phyloP scores from a whole-genome alignment of 2,797 vertebrate species.

The Malacoctenus gilli region DNA sequence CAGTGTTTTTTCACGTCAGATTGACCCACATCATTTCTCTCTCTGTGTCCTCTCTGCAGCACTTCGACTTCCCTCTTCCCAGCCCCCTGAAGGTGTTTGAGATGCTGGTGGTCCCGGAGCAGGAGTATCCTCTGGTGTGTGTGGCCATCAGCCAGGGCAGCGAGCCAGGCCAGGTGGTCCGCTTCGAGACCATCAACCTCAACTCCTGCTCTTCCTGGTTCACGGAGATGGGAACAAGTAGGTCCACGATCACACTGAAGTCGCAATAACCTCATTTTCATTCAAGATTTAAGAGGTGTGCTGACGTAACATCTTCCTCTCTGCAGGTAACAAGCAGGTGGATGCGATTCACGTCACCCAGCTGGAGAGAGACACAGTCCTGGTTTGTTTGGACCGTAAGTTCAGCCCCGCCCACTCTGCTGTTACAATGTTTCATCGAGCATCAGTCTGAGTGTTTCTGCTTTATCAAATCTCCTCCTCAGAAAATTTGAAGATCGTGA shows the following conservation, averaged over 20 bases:
- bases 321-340: slow-evolving; percentile 85
- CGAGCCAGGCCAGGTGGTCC: slow-evolving; percentile 90
- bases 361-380: slow-evolving; percentile 95
- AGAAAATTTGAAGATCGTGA: slow-evolving; percentile 97
- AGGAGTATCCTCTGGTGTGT: slow-evolving; percentile 97
- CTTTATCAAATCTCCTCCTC: slow-evolving; percentile 1
- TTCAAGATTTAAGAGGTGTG: too few species aligned
- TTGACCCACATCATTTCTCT: background rate
- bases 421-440: too few species aligned
- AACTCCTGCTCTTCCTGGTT: slow-evolving; percentile 99
- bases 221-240: slow-evolving; percentile 93
- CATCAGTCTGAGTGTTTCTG: background rate
- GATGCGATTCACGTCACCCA: slow-evolving; percentile 97
- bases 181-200: slow-evolving; percentile 98
- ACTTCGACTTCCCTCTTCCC: slow-evolving; percentile 98
- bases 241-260: too few species aligned
- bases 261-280: too few species aligned
- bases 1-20: too few species aligned
- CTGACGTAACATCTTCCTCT: background rate
- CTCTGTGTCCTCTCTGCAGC: slow-evolving; percentile 73
- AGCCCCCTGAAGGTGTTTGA: slow-evolving; percentile 96
- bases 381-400: slow-evolving; percentile 98
- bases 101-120: slow-evolving; percentile 97
- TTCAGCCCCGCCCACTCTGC: too few species aligned
- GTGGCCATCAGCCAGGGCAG: slow-evolving; percentile 91